These are phyloP conservation scores for Stenoptilia bipunctidactyla DNA, from an alignment of 2,888 invertebrate genomes.

Conservation along the genomic window DNA sequence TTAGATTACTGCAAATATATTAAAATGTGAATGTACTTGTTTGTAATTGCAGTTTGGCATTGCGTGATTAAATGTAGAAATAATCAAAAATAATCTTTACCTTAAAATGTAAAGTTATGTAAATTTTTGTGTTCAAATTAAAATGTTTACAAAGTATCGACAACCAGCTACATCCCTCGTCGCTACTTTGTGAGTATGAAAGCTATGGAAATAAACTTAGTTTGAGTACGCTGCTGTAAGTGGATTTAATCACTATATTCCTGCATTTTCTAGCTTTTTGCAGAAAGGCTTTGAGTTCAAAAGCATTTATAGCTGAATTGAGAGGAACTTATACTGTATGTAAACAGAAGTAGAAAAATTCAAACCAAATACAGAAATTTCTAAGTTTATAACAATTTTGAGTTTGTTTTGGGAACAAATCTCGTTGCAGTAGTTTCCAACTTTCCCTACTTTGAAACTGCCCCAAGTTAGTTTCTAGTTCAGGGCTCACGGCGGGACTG, in stretches of 20 bases:
- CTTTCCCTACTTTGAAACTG: neutral
- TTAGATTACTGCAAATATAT: too few relatives aligned
- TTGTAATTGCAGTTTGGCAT: neutral
- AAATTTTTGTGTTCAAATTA: too few relatives aligned
- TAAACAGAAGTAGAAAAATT: too few relatives aligned
- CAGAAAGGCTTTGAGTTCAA: constrained; percentile 21
- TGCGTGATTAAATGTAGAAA: too few relatives aligned
- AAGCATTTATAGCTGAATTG: constrained; percentile 2
- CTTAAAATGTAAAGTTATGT: too few relatives aligned
- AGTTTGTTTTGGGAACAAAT: constrained; percentile 11
- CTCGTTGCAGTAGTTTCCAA: constrained; percentile 1
- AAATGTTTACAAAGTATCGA: too few relatives aligned
- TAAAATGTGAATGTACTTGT: too few relatives aligned
- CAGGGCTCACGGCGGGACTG: too few relatives aligned
- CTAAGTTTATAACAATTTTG: constrained; percentile 1
- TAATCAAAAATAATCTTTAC: too few relatives aligned
- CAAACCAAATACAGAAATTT: too few relatives aligned
- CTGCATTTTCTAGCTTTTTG: constrained; percentile 28
- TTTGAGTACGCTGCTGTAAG: constrained; percentile 54
- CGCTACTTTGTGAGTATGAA: constrained; percentile 34
- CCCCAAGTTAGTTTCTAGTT: too few relatives aligned
- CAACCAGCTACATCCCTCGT: neutral
- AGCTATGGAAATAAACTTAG: constrained; percentile 68
- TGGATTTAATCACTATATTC: constrained; percentile 66
- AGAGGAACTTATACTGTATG: too few relatives aligned